These are phyloP conservation scores for Pachydiplax longipennis DNA, from an alignment of 2,888 invertebrate genomes.

Conservation along the genomic window DNA sequence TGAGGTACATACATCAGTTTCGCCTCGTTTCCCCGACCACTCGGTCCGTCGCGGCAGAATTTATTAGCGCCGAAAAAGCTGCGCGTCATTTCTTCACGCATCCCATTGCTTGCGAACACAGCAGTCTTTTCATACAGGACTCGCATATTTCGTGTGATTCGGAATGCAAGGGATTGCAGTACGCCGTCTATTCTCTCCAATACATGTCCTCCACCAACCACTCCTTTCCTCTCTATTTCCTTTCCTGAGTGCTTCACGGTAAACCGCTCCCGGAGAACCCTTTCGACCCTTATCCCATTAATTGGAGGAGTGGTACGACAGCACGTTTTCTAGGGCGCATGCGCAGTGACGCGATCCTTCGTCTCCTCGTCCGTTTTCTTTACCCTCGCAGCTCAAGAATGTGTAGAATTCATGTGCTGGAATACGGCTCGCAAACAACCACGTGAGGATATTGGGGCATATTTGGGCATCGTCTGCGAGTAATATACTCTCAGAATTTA, in stretches of 20 bases:
- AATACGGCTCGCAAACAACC: too few relatives aligned
- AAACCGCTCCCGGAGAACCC: not conserved
- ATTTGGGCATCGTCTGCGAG: too few relatives aligned
- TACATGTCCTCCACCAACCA: not conserved
- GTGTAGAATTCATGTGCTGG: not conserved
- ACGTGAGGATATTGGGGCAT: too few relatives aligned
- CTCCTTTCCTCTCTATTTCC: not conserved
- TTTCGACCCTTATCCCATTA: not conserved
- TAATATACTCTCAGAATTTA: too few relatives aligned
- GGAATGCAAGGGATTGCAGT: not conserved
- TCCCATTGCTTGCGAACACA: not conserved
- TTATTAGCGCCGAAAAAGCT: not conserved
- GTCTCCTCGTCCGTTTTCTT: not conserved
- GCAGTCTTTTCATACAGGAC: not conserved
- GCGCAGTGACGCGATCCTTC: not conserved
- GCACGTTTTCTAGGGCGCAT: not conserved
- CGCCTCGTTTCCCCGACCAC: not conserved
- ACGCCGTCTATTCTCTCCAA: not conserved
- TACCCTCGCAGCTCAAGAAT: not conserved
- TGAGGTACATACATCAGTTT: not conserved
- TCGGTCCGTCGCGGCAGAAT: not conserved
- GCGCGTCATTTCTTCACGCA: not conserved
- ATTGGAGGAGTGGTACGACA: not conserved
- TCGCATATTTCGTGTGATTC: not conserved
- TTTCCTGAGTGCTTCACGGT: not conserved